phyloP scores from a whole-genome alignment of 2,888 invertebrate genomes.

The Callimorpha dominula region DNA sequence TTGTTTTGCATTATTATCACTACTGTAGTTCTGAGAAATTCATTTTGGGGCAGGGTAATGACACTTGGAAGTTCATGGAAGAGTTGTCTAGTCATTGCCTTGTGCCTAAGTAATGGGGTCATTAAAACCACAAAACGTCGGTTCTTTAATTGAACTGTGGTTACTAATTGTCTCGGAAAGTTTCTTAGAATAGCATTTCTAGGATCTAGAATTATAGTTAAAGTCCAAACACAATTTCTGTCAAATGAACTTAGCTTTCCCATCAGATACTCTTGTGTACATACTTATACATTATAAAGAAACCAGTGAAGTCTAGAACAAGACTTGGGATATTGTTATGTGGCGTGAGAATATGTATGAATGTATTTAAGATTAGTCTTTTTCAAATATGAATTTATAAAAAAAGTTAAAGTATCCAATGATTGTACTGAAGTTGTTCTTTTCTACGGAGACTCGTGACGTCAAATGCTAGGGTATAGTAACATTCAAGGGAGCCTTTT shows the following conservation, averaged over 20 bases:
- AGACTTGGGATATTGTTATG: background rate
- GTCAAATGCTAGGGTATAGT: background rate
- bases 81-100: constrained; percentile 23
- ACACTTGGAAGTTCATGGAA: constrained; percentile 25
- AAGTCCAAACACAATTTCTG: too few relatives aligned
- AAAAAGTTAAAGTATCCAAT: background rate
- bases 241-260: too few relatives aligned
- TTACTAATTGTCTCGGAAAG: background rate
- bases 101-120: constrained; percentile 22
- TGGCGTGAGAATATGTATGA: too few relatives aligned
- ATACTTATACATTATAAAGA: too few relatives aligned
- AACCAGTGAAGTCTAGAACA: background rate
- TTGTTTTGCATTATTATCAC: background rate
- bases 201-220: too few relatives aligned
- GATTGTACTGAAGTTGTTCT: background rate
- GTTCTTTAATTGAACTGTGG: constrained; percentile 18
- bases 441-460: background rate
- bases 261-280: too few relatives aligned
- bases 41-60: constrained; percentile 19
- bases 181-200: too few relatives aligned
- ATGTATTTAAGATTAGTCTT: background rate
- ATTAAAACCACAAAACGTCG: constrained; percentile 20
- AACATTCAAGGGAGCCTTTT: background rate
- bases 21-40: background rate
- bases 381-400: background rate